These are phyloP conservation scores for Pocillopora damicornis DNA, from an alignment of 64 coral and sea anemone genomes.

Conservation along the genomic window DNA sequence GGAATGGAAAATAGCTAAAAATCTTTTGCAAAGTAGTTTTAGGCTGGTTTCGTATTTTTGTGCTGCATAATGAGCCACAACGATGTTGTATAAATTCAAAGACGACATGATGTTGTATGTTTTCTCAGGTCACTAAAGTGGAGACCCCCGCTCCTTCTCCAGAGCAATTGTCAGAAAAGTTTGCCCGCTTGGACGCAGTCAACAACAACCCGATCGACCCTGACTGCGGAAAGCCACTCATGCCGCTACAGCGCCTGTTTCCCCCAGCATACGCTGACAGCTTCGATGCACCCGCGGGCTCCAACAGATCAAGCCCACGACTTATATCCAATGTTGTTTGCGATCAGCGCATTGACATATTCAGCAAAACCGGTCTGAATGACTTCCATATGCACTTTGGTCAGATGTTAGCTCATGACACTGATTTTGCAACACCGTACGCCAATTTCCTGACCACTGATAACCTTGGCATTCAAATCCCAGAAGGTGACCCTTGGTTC, in stretches of 20 bases:
- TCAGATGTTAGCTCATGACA: slow-evolving; percentile 94
- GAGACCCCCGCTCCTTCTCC: background rate
- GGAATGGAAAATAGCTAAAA: too few relatives aligned
- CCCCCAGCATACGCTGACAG: slow-evolving; percentile 68
- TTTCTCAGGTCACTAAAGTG: slow-evolving; percentile 53
- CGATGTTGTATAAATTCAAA: background rate
- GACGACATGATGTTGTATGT: background rate
- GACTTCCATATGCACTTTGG: slow-evolving; percentile 97
- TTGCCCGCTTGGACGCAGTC: slow-evolving; percentile 63
- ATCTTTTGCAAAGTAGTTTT: too few relatives aligned
- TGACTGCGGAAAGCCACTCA: slow-evolving; percentile 79
- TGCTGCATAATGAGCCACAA: too few relatives aligned
- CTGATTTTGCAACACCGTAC: slow-evolving; percentile 96
- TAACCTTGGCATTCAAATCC: slow-evolving; percentile 88
- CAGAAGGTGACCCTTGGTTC: slow-evolving; percentile 91
- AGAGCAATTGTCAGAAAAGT: slow-evolving; percentile 50
- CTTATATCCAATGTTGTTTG: slow-evolving; percentile 83
- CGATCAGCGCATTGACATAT: slow-evolving; percentile 76
- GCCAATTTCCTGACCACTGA: slow-evolving; percentile 93
- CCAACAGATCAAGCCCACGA: slow-evolving; percentile 70
- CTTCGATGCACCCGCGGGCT: slow-evolving; percentile 77
- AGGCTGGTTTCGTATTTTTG: too few relatives aligned
- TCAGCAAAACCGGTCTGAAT: slow-evolving; percentile 76
- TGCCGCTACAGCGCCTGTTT: slow-evolving; percentile 72
- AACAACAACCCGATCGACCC: slow-evolving; percentile 79